These are phyloP conservation scores for Emydura subglobosa DNA, from an alignment of 2,113 vertebrate species.

Conservation along the genomic window DNA sequence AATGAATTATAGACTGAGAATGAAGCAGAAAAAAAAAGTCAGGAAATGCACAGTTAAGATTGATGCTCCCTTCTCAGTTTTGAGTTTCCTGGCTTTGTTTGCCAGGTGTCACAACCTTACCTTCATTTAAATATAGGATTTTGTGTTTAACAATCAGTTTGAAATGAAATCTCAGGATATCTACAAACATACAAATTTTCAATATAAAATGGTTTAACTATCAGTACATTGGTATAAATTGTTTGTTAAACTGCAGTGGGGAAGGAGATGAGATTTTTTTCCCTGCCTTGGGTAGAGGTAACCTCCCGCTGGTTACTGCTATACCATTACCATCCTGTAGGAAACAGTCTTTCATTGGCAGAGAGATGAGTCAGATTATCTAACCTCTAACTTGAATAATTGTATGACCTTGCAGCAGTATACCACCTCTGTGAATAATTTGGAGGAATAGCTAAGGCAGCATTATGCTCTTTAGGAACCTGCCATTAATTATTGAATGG, in stretches of 20 bases:
- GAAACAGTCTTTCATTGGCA: background rate
- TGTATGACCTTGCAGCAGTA: background rate
- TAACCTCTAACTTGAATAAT: background rate
- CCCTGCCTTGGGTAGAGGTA: background rate
- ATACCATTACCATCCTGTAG: rapidly evolving
- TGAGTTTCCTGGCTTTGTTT: conserved; percentile 49
- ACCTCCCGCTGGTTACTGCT: background rate
- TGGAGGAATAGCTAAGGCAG: background rate
- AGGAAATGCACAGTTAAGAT: conserved; percentile 1
- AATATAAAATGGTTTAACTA: background rate
- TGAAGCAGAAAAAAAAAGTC: background rate
- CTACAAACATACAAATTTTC: background rate
- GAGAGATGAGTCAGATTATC: background rate
- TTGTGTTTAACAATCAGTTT: background rate
- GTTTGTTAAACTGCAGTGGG: background rate
- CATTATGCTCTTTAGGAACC: rapidly evolving
- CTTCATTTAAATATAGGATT: conserved; percentile 30
- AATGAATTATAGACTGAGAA: background rate
- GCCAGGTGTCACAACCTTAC: conserved; percentile 7
- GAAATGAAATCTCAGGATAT: background rate
- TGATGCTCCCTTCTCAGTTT: conserved; percentile 32
- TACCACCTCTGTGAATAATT: background rate
- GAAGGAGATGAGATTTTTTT: background rate
- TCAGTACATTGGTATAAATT: background rate
- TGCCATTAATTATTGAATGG: rapidly evolving